Conservation (phyloP, 2,888 invertebrate species). For the Zaprionus bogoriensis region DNA sequence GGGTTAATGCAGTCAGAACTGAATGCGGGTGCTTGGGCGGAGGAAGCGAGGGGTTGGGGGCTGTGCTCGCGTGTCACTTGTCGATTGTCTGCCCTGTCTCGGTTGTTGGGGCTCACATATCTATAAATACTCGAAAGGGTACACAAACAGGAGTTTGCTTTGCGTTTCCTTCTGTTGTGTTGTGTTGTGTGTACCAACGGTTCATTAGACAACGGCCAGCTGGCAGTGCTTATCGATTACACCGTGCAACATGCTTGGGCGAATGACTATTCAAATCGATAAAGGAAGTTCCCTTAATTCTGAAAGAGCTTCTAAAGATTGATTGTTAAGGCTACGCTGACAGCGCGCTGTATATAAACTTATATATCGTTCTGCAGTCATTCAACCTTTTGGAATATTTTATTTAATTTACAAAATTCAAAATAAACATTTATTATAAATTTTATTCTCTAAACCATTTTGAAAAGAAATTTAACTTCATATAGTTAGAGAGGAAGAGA, state of each 20-base stretch:
- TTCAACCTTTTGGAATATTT: no score
- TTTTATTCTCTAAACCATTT: no score
- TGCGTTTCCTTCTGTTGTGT: no score
- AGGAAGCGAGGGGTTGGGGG: neutral
- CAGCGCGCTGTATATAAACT: no score
- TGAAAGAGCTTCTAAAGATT: no score
- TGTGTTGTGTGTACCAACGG: constrained; percentile 36
- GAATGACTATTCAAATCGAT: neutral
- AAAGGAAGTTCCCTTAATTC: neutral
- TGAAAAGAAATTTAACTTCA: no score
- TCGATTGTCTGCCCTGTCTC: constrained; percentile 10
- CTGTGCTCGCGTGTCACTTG: constrained; percentile 35
- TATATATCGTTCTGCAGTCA: no score
- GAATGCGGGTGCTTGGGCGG: no score
- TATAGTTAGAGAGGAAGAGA: no score
- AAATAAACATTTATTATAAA: no score
- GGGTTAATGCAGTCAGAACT: constrained; percentile 67
- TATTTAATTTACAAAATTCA: no score
- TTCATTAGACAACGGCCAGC: constrained; percentile 9
- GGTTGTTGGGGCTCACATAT: constrained; percentile 18
- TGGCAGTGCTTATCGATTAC: constrained; percentile 41
- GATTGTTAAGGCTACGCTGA: no score
- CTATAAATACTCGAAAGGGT: constrained; percentile 25
- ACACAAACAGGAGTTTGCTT: constrained; percentile 38
- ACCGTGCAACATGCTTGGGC: constrained; percentile 1